Percentiles rank a stretch among this genome's conserved stretches.
phyloP scores from a whole-genome alignment of 2,888 invertebrate species.

The Sphinx pinastri region DNA sequence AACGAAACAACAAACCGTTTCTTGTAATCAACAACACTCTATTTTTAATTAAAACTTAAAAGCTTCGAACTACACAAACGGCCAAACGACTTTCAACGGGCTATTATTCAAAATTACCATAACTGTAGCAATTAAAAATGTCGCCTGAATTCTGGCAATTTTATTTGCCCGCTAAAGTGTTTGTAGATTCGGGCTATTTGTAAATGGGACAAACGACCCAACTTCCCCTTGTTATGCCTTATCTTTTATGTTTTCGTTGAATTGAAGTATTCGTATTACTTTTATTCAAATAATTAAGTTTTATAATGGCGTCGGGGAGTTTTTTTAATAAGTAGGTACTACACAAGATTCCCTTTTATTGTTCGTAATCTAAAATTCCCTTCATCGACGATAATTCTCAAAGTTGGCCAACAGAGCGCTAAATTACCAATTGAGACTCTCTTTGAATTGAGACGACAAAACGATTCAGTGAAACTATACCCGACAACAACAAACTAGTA shows the following conservation, averaged over 20 bases:
- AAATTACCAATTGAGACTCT: no score
- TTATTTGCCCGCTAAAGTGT: slow-evolving; percentile 28
- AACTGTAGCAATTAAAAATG: slow-evolving; percentile 3
- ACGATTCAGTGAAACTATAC: neutral
- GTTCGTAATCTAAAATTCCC: no score
- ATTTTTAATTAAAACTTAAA: slow-evolving; percentile 17
- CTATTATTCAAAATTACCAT: slow-evolving; percentile 22
- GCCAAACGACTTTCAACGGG: neutral
- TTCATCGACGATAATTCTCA: no score
- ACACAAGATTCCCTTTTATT: no score
- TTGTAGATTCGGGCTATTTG: slow-evolving; percentile 7
- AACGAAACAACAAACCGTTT: neutral
- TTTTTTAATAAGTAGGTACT: no score
- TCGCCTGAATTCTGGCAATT: slow-evolving; percentile 29
- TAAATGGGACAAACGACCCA: neutral
- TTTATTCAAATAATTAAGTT: neutral
- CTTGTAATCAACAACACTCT: slow-evolving; percentile 1
- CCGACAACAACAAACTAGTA: no score
- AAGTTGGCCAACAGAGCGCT: no score
- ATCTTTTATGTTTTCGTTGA: neutral
- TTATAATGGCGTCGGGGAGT: no score
- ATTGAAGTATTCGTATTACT: neutral
- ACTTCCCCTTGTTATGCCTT: neutral
- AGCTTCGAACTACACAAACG: neutral
- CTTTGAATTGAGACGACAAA: neutral